These are phyloP conservation scores for Cataglyphis altisquamis DNA, from an alignment of 2,888 invertebrate genomes.

Conservation along the genomic window DNA sequence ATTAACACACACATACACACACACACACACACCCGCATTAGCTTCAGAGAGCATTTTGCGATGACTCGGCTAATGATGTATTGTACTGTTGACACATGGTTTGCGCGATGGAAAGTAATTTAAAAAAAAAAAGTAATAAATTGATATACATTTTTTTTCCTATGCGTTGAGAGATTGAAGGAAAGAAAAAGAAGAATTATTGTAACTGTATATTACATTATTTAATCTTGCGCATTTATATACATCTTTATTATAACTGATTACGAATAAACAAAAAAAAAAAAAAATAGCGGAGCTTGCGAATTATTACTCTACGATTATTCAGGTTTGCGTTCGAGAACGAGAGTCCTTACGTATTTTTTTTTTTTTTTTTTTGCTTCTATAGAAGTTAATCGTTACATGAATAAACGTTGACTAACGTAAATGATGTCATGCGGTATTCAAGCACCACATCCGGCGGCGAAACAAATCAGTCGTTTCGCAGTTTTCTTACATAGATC, in stretches of 20 bases:
- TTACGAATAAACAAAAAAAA: slow-evolving; percentile 73
- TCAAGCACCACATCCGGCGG: slow-evolving; percentile 70
- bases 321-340: neutral
- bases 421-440: slow-evolving; percentile 74
- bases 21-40: slow-evolving; percentile 61
- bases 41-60: slow-evolving; percentile 63
- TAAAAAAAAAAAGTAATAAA: slow-evolving; percentile 64
- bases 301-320: slow-evolving; percentile 24
- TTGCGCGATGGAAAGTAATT: slow-evolving; percentile 75
- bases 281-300: neutral
- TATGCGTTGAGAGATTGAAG: slow-evolving; percentile 63
- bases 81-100: slow-evolving; percentile 72
- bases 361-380: neutral
- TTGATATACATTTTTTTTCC: slow-evolving; percentile 72
- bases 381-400: neutral
- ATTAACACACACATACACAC: slow-evolving; percentile 32
- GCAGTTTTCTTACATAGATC: neutral
- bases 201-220: slow-evolving; percentile 71
- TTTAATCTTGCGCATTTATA: slow-evolving; percentile 78
- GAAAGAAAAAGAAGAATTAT: slow-evolving; percentile 56
- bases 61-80: slow-evolving; percentile 67
- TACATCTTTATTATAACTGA: slow-evolving; percentile 77
- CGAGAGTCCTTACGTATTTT: neutral
- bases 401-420: slow-evolving; percentile 39
- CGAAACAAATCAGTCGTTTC: slow-evolving; percentile 10